Evolutionary conservation across 2,888 invertebrate species (phyloP), one percentile per base, ranked within the genome.

Genomic region (Drosophila emarginata): DNA sequence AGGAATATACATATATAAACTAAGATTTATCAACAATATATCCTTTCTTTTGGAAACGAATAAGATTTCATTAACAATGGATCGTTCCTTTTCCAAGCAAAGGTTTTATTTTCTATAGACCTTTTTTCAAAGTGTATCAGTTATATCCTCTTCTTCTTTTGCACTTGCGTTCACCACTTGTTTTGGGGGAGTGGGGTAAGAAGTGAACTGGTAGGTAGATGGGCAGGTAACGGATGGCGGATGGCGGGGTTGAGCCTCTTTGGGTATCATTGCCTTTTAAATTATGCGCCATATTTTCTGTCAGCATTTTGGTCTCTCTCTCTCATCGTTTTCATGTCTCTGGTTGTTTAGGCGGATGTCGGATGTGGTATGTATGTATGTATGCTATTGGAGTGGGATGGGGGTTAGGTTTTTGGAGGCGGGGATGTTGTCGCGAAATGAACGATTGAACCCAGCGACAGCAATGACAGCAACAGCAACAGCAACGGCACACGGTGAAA

Each of bases 261-360:
- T 64, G 61, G 54, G 59, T 73, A 75, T 75, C 81, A 73, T 87
- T 84, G 79, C 85, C 81, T 83, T 45, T 88, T 80, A 84, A 88
- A 84, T 84, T 84, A 88, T 88, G 79, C 87, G 87, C 82, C 79
- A 85, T 87, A 80, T 84, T 78, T 87, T 83, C 78, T 70, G 70
- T 65, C 64, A 72, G 70, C 64, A 67, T 67, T 78, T 75, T 68
- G 69, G 39, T 26, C 15, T 14, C 32, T 60, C 28, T 52, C 21
- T 23, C 23, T 23, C 23, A 12, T 65, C 64, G 64, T 71, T 67
- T 65, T 39, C 5, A 36, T 52, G 37, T 15, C 69, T 72, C 37
- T 32, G 56, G 32, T 21, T 57, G 74, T 58, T 74, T 74, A 74
- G 71, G 74, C 71, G 60, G 74, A 67, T 67, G 71, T 72, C 68